A percentile compares a stretch with the other conserved stretches of the same genome.
These are phyloP conservation scores for Oreohelix idahoensis DNA, from an alignment of 1,140 invertebrate genomes.

Conservation along the genomic window DNA sequence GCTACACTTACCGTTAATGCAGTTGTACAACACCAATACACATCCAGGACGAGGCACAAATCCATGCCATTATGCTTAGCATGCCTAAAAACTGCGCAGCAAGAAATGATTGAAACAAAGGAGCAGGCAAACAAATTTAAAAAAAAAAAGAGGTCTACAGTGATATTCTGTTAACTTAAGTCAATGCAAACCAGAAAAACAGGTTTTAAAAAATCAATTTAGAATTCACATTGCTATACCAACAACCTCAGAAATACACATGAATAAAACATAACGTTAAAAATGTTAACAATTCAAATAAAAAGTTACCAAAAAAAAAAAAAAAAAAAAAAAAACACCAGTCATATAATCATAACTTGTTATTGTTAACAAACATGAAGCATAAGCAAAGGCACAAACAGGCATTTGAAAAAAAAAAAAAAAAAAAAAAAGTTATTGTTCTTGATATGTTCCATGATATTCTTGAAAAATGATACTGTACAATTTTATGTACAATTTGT, in stretches of 20 bases:
- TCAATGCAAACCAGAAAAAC: not conserved
- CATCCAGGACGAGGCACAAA: not conserved
- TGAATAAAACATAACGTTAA: not conserved
- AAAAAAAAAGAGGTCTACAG: not conserved
- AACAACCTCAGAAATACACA: not conserved
- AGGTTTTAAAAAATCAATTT: not conserved
- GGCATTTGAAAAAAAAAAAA: not conserved
- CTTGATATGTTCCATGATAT: too few relatives aligned
- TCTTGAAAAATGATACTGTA: too few relatives aligned
- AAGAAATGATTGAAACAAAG: not conserved
- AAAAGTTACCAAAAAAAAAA: not conserved
- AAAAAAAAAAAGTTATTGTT: too few relatives aligned
- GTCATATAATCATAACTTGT: not conserved
- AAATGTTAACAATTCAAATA: not conserved
- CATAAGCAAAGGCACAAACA: not conserved
- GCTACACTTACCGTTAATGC: not conserved
- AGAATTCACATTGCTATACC: not conserved
- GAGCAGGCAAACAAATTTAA: not conserved
- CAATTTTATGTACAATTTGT: too few relatives aligned
- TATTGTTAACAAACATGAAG: not conserved
- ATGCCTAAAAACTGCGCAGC: constrained; percentile 7
- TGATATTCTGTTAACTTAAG: not conserved
- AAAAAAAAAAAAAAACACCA: too few relatives aligned
- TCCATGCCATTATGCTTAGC: constrained; percentile 11
- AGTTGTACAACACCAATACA: not conserved